These are phyloP conservation scores for Anseranas semipalmata DNA, from an alignment of 2,113 vertebrate species.

Conservation along the genomic window DNA sequence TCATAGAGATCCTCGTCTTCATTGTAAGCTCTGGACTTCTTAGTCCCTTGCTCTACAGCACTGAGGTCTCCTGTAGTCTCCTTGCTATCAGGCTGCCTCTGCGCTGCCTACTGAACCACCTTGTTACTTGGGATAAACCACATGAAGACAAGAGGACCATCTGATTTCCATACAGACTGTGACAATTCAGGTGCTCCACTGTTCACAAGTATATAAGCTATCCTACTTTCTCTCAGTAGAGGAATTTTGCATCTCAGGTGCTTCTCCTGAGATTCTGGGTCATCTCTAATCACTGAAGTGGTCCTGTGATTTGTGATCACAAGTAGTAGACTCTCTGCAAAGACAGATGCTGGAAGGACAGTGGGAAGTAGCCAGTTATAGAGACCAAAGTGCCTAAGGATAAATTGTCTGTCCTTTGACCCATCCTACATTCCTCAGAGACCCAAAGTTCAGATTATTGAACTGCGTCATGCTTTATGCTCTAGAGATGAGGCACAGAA, in stretches of 20 bases:
- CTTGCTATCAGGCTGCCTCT: neutral
- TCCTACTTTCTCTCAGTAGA: neutral
- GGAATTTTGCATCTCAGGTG: neutral
- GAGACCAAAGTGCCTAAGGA: neutral
- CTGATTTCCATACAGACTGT: neutral
- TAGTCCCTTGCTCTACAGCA: neutral
- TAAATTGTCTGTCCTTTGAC: neutral
- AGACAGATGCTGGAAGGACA: neutral
- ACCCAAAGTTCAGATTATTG: neutral
- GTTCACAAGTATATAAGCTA: neutral
- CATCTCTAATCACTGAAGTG: neutral
- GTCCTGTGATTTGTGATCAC: neutral
- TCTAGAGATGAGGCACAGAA: neutral
- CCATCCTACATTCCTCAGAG: neutral
- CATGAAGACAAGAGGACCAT: neutral
- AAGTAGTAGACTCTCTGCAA: neutral
- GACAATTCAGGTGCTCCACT: neutral
- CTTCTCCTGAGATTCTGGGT: neutral
- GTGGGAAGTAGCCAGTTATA: neutral
- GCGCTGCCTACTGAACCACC: accelerated
- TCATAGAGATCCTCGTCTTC: neutral
- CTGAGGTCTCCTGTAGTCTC: neutral
- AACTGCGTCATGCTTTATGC: neutral
- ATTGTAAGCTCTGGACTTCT: neutral
- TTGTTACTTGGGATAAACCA: neutral